Percentiles rank a stretch among this genome's conserved stretches.
These are phyloP conservation scores for Coptotermes formosanus DNA, from an alignment of 1,140 invertebrate genomes.

Conservation along the genomic window DNA sequence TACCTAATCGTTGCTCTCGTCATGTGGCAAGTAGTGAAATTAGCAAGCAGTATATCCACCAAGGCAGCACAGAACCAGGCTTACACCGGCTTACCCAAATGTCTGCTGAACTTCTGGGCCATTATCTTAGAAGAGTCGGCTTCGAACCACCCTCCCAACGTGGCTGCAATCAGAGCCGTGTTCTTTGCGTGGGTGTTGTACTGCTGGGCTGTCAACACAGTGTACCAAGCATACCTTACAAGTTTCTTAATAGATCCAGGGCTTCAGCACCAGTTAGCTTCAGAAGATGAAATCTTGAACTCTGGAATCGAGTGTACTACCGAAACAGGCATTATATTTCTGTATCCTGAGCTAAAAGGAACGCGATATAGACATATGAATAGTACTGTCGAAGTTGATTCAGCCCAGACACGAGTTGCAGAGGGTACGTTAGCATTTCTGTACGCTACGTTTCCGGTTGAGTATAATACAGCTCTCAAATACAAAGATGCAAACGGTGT, in stretches of 20 bases:
- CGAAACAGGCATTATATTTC: neutral
- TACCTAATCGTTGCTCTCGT: neutral
- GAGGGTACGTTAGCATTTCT: neutral
- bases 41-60: neutral
- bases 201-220: neutral
- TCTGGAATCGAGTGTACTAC: neutral
- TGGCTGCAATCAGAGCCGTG: neutral
- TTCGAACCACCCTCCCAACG: neutral
- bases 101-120: neutral
- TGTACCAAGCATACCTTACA: neutral
- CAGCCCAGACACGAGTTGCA: neutral
- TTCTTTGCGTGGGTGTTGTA: neutral
- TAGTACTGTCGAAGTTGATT: neutral
- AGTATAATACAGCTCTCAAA: neutral
- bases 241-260: neutral
- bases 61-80: neutral
- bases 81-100: neutral
- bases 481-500: neutral
- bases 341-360: neutral
- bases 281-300: neutral
- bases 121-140: neutral
- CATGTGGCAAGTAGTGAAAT: neutral
- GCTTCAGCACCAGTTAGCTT: conserved; percentile 6
- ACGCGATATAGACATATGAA: neutral
- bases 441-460: neutral